Percentiles rank a stretch among this genome's conserved stretches.
Conservation (phyloP, 2,797 vertebrate species). For the Hypotaenidia philippensis region DNA sequence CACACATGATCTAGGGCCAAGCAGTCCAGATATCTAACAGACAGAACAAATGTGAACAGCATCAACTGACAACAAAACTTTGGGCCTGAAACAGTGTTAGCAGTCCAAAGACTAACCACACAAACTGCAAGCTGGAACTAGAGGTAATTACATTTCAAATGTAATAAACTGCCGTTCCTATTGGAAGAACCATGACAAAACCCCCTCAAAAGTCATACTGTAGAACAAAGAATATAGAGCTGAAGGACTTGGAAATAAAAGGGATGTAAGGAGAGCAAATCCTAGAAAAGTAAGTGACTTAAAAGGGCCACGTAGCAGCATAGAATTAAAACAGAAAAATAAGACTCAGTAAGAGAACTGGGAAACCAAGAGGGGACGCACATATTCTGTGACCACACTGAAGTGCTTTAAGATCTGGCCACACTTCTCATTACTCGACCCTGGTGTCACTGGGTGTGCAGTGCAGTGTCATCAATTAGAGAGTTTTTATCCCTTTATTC, state of each 20-base stretch:
- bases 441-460: too few species aligned
- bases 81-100: background rate
- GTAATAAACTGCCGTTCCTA: background rate
- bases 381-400: background rate
- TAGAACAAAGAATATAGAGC: background rate
- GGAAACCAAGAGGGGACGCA: background rate
- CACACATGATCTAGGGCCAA: background rate
- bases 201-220: background rate
- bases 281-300: background rate
- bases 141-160: background rate
- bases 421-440: too few species aligned
- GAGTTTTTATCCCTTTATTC: too few species aligned
- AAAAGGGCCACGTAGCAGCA: background rate
- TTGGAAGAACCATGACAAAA: background rate
- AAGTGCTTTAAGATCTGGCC: too few species aligned
- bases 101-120: background rate
- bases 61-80: background rate
- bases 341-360: background rate
- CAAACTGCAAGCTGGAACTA: background rate
- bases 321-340: background rate
- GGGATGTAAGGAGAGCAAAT: background rate
- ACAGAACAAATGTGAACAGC: accelerated
- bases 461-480: too few species aligned
- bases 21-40: background rate
- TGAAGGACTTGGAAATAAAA: background rate